Base-by-base conservation (phyloP, 1,140 invertebrate species). In the Trichonephila inaurata region DNA sequence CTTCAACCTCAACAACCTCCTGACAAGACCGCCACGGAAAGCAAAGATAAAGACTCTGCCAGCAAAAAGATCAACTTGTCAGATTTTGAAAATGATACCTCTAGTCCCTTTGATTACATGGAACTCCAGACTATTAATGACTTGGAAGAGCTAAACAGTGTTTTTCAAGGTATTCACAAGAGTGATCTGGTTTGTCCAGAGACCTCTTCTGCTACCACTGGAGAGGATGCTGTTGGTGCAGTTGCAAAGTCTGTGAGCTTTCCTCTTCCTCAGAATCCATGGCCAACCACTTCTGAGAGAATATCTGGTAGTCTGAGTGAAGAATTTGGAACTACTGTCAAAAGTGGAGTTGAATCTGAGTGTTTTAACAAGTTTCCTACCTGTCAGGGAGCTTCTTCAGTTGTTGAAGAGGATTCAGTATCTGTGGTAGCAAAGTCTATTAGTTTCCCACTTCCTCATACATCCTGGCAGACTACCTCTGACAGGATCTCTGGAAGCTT, bases 41-140 rank as follows among this genome's bases (percentile, higher is more conserved):
- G 44, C 19, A 69, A 69, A n/a, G 21, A 7, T 28, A 51, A 94
- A 28, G 21, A 77, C 19, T 97, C 62, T 97, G 97, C 96, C 96
- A 89, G 19, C 28, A 87, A 69, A 60, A 87, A 69, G 40, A 92
- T 95, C 69, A 94, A 95, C 64, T 66, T 94, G 19, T 94, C 89
- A 72, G 98, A 98, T 95, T 98, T 98, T 96, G 98, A 98, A 96
- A 97, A 97, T 95, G 98, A 98, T 95, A 98, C 97, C 85, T 98
- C 98, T 24, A 98, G 98, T 95, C 98, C 98, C 1, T 98, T 98
- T 96, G 98, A 98, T 96, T 98, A 98, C 96, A 97, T 98, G 96
- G 98, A 98, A 96, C 95, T 98, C 58, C 98, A 98, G 96, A 98
- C 98, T 64, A 98, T 98, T 72, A 98, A 98, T 96, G 98, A 98